Base-by-base conservation (phyloP, 1,140 invertebrate species). In the Oryctes rhinoceros region DNA sequence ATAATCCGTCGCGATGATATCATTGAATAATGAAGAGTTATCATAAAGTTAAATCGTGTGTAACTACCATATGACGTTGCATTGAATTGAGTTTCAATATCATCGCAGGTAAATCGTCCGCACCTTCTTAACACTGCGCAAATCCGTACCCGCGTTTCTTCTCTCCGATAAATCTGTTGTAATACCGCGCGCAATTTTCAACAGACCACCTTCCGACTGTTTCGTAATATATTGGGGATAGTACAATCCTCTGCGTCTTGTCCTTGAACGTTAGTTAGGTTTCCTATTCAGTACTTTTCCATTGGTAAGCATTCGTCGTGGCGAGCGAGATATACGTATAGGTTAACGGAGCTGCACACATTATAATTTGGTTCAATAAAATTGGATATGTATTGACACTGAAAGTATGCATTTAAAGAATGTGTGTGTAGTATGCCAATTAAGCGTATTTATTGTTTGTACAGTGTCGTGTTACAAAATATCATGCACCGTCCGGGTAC, bases 351-450 rank as follows among this genome's bases (percentile, higher is more conserved):
- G 65, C 65, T 24, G 24, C 20, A 37, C 65, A 15, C 37, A 7
- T n/a, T 71, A 71, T 30, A 71, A 71, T 24, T 71, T 71, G 35
- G 65, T 71, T 71, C 65, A 71, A 71, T 71, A 71, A 71, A 71
- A 71, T 71, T 35, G 65, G 24, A 71, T 35, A 71, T 35, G 65
- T 71, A 71, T 71, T 71, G 6, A 24, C 65, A 71, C 24, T 71
- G 35, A 24, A 24, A 37, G 9, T 37, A 24, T 71, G 24, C 24
- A 24, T 71, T 71, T 71, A 71, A 71, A 35, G 65, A 71, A 71
- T 71, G 65, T 37, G 65, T 24, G 24, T 71, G 10, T 71, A 71
- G 18, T 35, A 24, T 35, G 65, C 11, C 65, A 71, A 71, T 71
- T 71, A 37, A 71, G 65, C 20, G 65, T 35, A 71, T 71, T 71